A percentile compares a stretch with the other conserved stretches of the same genome.
phyloP scores from a whole-genome alignment of 2,888 invertebrate species.

The Pyrrhia umbra region DNA sequence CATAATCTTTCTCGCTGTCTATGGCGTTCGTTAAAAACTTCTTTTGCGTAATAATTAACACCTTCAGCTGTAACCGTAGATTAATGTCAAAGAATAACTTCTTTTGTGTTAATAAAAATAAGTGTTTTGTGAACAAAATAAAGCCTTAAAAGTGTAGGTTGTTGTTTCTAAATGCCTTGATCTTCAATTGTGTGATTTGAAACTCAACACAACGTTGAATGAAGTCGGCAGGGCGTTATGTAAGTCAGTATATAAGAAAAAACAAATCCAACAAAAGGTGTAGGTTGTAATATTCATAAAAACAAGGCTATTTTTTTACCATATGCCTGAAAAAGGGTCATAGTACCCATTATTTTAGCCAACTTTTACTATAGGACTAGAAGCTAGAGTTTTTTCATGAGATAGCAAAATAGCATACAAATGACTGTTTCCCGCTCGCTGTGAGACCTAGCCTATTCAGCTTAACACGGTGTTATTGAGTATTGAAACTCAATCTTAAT shows the following conservation, averaged over 20 bases:
- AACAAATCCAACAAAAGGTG: background rate
- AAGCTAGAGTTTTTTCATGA: no score
- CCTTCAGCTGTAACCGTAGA: background rate
- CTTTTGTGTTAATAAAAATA: slow-evolving; percentile 3
- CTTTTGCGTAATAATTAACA: slow-evolving; percentile 14
- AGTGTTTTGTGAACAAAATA: slow-evolving; percentile 25
- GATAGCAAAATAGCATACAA: no score
- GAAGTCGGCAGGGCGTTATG: slow-evolving; percentile 2
- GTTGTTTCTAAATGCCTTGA: slow-evolving; percentile 35
- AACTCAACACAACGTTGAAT: background rate
- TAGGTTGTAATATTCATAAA: background rate
- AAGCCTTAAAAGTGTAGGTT: slow-evolving; percentile 28
- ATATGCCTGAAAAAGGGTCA: background rate
- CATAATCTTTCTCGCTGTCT: background rate
- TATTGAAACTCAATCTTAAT: slow-evolving; percentile 87
- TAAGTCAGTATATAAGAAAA: background rate
- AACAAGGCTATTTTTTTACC: background rate
- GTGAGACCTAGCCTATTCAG: slow-evolving; percentile 50
- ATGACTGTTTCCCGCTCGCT: slow-evolving; percentile 48
- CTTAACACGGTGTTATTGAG: slow-evolving; percentile 73
- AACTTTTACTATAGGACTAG: background rate
- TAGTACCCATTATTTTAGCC: background rate
- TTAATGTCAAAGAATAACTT: slow-evolving; percentile 17
- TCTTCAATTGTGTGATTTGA: slow-evolving; percentile 11
- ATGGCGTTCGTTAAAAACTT: background rate